phyloP scores from a whole-genome alignment of 2,888 invertebrate genomes.

The Miltochrista miniata region DNA sequence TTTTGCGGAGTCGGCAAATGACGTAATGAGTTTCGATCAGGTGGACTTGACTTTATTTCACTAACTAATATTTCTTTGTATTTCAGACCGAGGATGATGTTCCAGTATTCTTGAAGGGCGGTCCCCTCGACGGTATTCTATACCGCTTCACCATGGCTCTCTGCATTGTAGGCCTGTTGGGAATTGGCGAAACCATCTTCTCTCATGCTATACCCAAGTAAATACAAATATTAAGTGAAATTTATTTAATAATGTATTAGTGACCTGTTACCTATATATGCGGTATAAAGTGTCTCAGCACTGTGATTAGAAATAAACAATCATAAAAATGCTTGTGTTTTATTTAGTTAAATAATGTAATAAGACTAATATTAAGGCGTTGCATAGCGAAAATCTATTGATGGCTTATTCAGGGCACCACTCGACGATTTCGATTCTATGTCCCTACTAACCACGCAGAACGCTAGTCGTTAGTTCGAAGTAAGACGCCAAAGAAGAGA shows the following conservation, averaged over 20 bases:
- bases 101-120: constrained; percentile 85
- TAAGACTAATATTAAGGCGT: no score
- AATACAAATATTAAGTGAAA: constrained; percentile 29
- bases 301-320: constrained; percentile 56
- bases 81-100: constrained; percentile 83
- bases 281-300: constrained; percentile 39
- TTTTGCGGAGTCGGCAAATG: no score
- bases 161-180: constrained; percentile 62
- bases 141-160: constrained; percentile 71
- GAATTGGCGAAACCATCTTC: constrained; percentile 69
- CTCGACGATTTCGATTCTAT: no score
- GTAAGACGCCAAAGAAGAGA: no score
- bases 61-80: background rate
- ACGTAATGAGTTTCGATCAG: no score
- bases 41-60: background rate
- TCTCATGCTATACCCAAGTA: constrained; percentile 64
- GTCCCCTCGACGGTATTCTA: constrained; percentile 76
- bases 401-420: no score
- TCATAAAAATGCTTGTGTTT: no score
- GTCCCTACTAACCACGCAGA: no score
- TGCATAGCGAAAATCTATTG: no score
- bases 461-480: no score
- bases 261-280: constrained; percentile 43
- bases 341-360: no score
- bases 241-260: constrained; percentile 58